Evolutionary conservation across 2,888 invertebrate genomes (phyloP).

Genomic region (Smittia aterrima): DNA sequence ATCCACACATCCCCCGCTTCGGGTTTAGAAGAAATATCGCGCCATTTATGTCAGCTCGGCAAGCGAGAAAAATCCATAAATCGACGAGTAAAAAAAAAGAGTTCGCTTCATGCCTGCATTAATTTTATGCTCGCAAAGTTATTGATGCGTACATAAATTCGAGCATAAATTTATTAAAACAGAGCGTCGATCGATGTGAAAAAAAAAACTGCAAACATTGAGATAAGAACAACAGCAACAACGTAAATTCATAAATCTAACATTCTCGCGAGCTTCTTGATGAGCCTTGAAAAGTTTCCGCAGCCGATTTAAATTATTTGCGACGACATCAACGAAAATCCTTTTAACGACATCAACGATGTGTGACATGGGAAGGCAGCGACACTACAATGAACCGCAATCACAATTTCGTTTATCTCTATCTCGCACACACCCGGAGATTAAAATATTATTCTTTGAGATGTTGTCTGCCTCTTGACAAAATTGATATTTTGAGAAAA

Average conservation of each 20-base stretch:
- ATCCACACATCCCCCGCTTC: too few relatives aligned
- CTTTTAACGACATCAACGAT: background rate
- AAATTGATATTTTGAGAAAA: constrained; percentile 16
- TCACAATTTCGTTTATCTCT: constrained; percentile 27
- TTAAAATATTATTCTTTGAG: constrained; percentile 23
- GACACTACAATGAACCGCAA: constrained; percentile 34
- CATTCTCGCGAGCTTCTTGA: background rate
- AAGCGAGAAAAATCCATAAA: constrained; percentile 37
- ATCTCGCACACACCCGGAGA: constrained; percentile 30
- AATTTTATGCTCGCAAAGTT: constrained; percentile 40
- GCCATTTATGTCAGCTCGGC: background rate
- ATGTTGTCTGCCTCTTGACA: background rate
- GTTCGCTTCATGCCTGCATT: constrained; percentile 37
- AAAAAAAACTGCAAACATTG: constrained; percentile 39
- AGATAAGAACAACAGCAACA: constrained; percentile 29
- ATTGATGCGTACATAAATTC: constrained; percentile 41
- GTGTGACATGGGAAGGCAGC: background rate
- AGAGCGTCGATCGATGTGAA: constrained; percentile 1
- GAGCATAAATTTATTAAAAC: constrained; percentile 33
- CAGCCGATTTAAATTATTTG: background rate
- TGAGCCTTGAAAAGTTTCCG: background rate
- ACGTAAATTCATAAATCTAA: background rate
- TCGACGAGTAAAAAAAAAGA: constrained; percentile 26
- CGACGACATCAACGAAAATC: background rate
- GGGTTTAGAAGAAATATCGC: background rate